A percentile compares a stretch with the other conserved stretches of the same genome.
These are phyloP conservation scores for Pycnomerus fuliginosus DNA, from an alignment of 2,888 invertebrate genomes.

Conservation along the genomic window DNA sequence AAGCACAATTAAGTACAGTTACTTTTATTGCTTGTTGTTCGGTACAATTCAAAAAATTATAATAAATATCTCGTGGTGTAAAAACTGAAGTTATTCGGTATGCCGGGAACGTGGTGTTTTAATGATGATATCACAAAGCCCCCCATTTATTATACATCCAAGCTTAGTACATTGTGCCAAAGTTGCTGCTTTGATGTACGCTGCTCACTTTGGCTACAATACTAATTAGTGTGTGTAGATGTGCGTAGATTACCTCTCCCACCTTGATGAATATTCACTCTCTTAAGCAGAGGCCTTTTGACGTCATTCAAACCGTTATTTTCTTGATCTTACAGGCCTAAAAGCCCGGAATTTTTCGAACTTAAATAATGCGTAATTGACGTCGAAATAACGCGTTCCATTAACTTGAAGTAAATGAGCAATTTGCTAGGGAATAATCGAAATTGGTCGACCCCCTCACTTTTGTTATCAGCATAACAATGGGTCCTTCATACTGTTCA, in stretches of 20 bases:
- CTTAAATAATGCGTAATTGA: slow-evolving; percentile 22
- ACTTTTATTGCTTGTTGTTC: no score
- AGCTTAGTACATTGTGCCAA: slow-evolving; percentile 30
- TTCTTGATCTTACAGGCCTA: slow-evolving; percentile 2
- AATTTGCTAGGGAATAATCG: slow-evolving; percentile 25
- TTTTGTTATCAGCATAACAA: slow-evolving; percentile 27
- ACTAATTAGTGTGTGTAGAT: slow-evolving; percentile 39
- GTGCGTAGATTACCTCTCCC: slow-evolving; percentile 36
- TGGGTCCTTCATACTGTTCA: slow-evolving; percentile 18
- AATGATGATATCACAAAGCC: slow-evolving; percentile 45
- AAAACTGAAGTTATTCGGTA: slow-evolving; percentile 40
- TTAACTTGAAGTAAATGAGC: slow-evolving; percentile 25
- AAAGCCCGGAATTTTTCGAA: slow-evolving; percentile 19
- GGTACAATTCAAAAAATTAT: no score
- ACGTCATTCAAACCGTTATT: slow-evolving; percentile 5
- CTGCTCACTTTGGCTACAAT: slow-evolving; percentile 40
- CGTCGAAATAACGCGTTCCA: slow-evolving; percentile 24
- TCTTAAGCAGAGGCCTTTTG: slow-evolving; percentile 15
- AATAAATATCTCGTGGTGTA: no score
- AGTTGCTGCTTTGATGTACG: slow-evolving; percentile 36
- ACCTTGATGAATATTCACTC: slow-evolving; percentile 39
- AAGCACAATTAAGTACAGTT: no score
- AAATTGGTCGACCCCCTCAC: slow-evolving; percentile 21
- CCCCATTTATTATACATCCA: slow-evolving; percentile 46
- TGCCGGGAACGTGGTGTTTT: slow-evolving; percentile 39